Evolutionary conservation across 2,797 vertebrate species (phyloP), one percentile per base, ranked within the genome.

Genomic region (Falco berigora): DNA sequence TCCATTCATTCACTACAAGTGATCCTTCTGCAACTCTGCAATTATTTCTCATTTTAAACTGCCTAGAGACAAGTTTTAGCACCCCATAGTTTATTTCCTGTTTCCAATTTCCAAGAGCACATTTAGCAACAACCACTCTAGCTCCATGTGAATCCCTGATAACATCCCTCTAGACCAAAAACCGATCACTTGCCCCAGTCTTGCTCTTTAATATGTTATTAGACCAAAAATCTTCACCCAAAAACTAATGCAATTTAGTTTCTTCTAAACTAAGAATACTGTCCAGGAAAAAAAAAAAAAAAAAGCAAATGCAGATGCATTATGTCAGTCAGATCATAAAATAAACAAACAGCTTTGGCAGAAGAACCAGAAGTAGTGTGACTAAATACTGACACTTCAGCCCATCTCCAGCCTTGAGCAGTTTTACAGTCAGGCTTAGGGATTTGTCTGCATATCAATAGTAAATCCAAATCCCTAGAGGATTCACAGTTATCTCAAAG

Each of bases 381-480:
- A 93, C 73, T 92, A 93, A 96, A 95, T 49, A 30, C 38, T 78
- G 69, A 36, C 66, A 81, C 85, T 94, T 52, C 88, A 86, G 32
- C 47, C 85, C 36, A 34, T 66, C 82, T 86, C 80, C 76, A 86
- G 79, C 80, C 80, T 83, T 56, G 73, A 93, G 73, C 92, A 86
- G 68, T 89, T 83, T 96, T 88, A 88, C 76, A 94, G 77, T 44
- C 67, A 94, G 88, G 88, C 82, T 84, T 76, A 88, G 36, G 82
- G 93, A 96, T 95, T 95, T 95, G 76, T 75, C 88, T 93, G 79
- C 76, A 34, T 94, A 73, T 90, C 95, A 93, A 92, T 63, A 82
- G 47, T 95, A 97, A 96, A 95, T 96, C 79, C 92, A 94, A 92
- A 96, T 90, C 92, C 91, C 69, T 66, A 9, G 5, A 62, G 80